Evolutionary conservation across 2,888 invertebrate genomes (phyloP).

Genomic region (Drosophila formosana): DNA sequence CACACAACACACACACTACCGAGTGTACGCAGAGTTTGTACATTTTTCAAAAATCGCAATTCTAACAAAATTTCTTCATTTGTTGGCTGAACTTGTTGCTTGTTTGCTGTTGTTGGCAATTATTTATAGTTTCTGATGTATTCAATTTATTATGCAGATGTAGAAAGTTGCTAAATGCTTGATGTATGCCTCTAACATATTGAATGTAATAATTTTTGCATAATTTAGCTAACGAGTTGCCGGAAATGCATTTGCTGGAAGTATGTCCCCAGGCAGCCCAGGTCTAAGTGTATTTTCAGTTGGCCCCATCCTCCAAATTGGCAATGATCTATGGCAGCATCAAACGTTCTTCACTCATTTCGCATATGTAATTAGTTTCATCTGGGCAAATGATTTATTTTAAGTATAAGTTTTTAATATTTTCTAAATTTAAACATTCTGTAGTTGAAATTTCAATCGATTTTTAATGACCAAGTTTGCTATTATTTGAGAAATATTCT

Average conservation of each 20-base stretch:
- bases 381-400: not conserved
- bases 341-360: not conserved
- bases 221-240: slow-evolving; percentile 49
- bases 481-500: slow-evolving; percentile 34
- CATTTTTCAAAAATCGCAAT: slow-evolving; percentile 64
- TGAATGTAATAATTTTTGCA: slow-evolving; percentile 62
- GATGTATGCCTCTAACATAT: slow-evolving; percentile 71
- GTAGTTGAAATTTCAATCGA: not conserved
- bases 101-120: slow-evolving; percentile 75
- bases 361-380: not conserved
- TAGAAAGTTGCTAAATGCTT: slow-evolving; percentile 74
- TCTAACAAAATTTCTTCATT: slow-evolving; percentile 80
- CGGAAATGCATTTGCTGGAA: slow-evolving; percentile 32
- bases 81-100: slow-evolving; percentile 70
- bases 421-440: not conserved
- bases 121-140: slow-evolving; percentile 79
- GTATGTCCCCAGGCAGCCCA: slow-evolving; percentile 5
- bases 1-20: slow-evolving; percentile 12
- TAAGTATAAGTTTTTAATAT: not conserved
- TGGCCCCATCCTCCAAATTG: slow-evolving; percentile 6
- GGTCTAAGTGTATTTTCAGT: not conserved
- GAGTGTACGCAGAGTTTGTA: slow-evolving; percentile 10
- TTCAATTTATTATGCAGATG: slow-evolving; percentile 79
- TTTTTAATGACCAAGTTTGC: not conserved
- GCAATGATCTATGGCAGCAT: slow-evolving; percentile 7